Evolutionary conservation across 2,797 vertebrate genomes (phyloP), one percentile per base, ranked within the genome.

Genomic region (Anomalospiza imberbis): DNA sequence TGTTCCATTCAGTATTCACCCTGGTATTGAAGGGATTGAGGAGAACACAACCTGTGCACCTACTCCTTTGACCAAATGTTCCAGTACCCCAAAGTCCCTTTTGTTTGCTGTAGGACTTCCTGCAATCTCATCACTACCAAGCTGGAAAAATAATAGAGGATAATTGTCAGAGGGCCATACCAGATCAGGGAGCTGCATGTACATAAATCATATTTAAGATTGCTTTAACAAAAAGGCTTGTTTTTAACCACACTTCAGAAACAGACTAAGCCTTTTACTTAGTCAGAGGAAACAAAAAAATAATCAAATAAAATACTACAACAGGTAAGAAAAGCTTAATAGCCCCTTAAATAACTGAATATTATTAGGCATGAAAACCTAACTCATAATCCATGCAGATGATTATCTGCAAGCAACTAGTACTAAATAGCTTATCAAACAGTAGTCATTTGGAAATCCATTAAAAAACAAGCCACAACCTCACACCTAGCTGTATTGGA

Each of bases 101-200:
- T 26, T 40, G 12, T 31, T 77, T 63, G 17, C 10, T 1, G 0
- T 12, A 34, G 25, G 10, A 58, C 11, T 58, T 71, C 25, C 51
- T 65, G 77, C 65, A 65, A 17, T 48, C 16, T 32, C 51, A 65
- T 19, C 9, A 8, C 25, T 45, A 12, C 18, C 13, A 58, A 40
- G 6, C 5, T 14, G 60, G 31, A 47, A 70, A 71, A 53, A 4
- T 14, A 53, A 71, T 6, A 44, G 19, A n/a, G 13, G 12, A 22
- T 40, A 26, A 58, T 40, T 2, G 0, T 40, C 25, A 58, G 42
- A n/a, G 17, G 2, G 5, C 16, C 21, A 17, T 22, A 40, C 3
- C 26, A 53, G 17, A 51, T 58, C 51, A 45, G 21, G 5, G 17
- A 48, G 8, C 19, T 55, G 7, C 12, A 42, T 9, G 9, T 28